phyloP scores from a whole-genome alignment of 2,797 vertebrate species.

The Myotis vivesi region DNA sequence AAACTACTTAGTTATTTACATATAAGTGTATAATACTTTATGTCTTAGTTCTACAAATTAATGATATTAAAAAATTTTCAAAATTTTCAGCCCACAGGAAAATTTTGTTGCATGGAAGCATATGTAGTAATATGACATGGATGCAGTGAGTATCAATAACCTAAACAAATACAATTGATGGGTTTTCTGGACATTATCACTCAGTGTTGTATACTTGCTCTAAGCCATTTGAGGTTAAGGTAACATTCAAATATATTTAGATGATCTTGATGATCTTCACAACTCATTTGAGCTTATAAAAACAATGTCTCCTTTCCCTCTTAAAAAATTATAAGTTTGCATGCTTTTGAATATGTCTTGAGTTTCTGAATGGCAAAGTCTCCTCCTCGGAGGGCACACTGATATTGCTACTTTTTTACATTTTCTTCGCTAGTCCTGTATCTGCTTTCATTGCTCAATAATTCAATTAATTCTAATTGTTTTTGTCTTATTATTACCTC shows the following conservation, averaged over 20 bases:
- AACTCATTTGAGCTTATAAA: not conserved
- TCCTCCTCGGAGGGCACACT: not conserved
- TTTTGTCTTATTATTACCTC: slow-evolving; percentile 45
- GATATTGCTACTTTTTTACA: not conserved
- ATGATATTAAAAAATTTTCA: not conserved
- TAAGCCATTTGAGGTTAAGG: not conserved
- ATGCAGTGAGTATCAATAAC: not conserved
- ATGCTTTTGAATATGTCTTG: not conserved
- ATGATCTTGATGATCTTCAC: not conserved
- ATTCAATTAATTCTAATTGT: slow-evolving; percentile 60
- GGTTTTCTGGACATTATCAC: not conserved
- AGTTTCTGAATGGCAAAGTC: not conserved
- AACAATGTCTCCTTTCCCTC: not conserved
- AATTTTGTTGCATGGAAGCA: not conserved
- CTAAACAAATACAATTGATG: not conserved
- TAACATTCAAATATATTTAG: not conserved
- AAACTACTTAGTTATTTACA: not conserved
- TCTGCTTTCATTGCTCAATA: slow-evolving; percentile 39
- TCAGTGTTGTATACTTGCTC: not conserved
- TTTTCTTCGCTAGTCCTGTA: slow-evolving; percentile 18
- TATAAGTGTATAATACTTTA: not conserved
- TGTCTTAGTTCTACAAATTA: not conserved
- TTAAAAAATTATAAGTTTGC: not conserved
- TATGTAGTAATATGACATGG: not conserved
- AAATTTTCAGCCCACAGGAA: not conserved